Base-by-base conservation (phyloP, 2,797 vertebrate genomes). In the Semotilus atromaculatus region DNA sequence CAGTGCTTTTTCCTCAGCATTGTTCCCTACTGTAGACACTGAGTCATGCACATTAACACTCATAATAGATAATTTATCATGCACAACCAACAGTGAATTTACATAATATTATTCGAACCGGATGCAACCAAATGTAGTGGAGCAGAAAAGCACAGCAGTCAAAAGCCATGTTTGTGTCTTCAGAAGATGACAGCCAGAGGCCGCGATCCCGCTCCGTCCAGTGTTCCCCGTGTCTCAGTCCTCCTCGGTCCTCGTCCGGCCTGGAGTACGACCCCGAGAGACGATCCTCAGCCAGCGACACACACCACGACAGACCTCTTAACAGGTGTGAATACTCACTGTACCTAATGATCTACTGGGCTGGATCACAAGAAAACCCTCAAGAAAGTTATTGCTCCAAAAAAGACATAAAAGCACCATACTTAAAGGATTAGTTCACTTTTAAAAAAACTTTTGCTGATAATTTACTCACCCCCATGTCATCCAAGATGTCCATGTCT, bases 151-250 rank as follows among this genome's bases (percentile, higher is more conserved):
- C 34, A 51, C 55, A 70, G 18, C 74, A 77, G 36, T 77, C 23
- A 60, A 38, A 58, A 60, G 36, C 34, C 8, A 40, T 77, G 14
- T 85, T 13, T 87, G 70, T 92, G 18, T 55, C 11, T 89, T 67
- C 88, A 92, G 87, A 94, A 0, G 88, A 95, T 87, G 95, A 94
- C 78, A 81, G 83, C 66, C 97, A 96, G 90, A 94, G 96, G 92
- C 94, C 96, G 7, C 94, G 95, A 66, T 97, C 97, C 8, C 93
- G 94, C 80, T 98, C 97, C 3, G 94, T 95, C 0, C 97, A 97
- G 91, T 96, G 95, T 85, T 98, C 98, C 77, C 97, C 97, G 45
- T 96, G 96, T 90, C 96, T 96, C 86, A 96, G 94, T 80, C 96
- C 96, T 1, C 93, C 97, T 7, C 96, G 29, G 76, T 79, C 95